Evolutionary conservation across 2,797 vertebrate species (phyloP).

Genomic region (Ceryle rudis): DNA sequence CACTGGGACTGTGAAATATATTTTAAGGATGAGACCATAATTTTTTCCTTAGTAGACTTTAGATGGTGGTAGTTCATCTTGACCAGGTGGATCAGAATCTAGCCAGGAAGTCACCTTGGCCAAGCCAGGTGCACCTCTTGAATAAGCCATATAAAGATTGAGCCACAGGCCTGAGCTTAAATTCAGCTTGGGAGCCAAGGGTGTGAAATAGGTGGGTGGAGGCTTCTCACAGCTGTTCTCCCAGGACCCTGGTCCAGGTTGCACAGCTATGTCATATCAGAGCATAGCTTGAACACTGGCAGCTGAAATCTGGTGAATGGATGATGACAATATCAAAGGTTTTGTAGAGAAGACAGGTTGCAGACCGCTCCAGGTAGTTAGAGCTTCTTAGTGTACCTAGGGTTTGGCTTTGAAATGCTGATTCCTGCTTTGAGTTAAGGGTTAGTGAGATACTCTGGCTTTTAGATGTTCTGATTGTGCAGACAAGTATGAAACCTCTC

Average conservation of each 20-base stretch:
- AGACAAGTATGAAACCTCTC: not conserved
- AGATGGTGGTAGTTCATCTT: no score
- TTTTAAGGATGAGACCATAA: not conserved
- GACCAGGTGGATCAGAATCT: not conserved
- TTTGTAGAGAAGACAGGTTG: not conserved
- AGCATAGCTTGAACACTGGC: not conserved
- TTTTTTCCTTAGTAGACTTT: not conserved
- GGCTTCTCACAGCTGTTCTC: not conserved
- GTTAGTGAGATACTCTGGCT: not conserved
- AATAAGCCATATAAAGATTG: not conserved
- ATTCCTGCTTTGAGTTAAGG: not conserved
- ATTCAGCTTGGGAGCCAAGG: rapidly evolving
- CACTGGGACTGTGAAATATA: not conserved
- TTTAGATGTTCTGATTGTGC: not conserved
- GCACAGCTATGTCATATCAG: not conserved
- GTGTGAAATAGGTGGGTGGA: not conserved
- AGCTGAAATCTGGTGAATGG: not conserved
- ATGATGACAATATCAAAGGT: rapidly evolving
- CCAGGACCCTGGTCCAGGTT: not conserved
- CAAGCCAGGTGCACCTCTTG: not conserved
- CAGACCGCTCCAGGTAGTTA: rapidly evolving
- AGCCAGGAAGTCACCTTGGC: rapidly evolving
- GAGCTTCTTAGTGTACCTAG: rapidly evolving
- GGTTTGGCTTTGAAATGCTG: not conserved
- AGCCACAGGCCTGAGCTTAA: not conserved